A percentile compares a stretch with the other conserved stretches of the same genome.
Conservation (phyloP, 2,888 invertebrate species). For the Dryomyza anilis region DNA sequence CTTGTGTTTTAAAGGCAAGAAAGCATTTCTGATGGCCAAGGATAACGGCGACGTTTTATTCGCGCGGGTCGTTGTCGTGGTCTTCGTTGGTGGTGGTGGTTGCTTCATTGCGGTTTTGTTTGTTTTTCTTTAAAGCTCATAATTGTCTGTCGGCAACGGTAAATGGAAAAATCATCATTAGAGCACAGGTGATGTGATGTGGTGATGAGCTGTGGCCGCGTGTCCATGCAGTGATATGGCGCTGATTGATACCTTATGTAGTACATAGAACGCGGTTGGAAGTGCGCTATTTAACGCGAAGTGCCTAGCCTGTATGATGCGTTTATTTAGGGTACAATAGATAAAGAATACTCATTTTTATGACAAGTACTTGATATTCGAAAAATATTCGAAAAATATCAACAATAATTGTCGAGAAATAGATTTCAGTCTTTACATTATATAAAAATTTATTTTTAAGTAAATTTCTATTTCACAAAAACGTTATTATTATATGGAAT, state of each 20-base stretch:
- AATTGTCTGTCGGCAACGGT: not conserved
- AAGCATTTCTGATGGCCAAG: constrained; percentile 27
- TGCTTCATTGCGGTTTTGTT: constrained; percentile 24
- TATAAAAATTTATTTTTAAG: no score
- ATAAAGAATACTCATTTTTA: not conserved
- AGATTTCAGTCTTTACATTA: not conserved
- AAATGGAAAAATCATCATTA: constrained; percentile 29
- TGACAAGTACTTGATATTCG: not conserved
- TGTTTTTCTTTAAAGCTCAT: constrained; percentile 16
- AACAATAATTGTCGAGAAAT: not conserved
- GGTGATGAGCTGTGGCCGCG: not conserved
- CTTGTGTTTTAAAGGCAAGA: not conserved
- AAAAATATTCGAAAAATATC: constrained; percentile 14
- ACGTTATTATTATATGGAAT: no score
- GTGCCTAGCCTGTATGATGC: constrained; percentile 38
- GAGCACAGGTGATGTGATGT: constrained; percentile 10
- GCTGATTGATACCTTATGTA: constrained; percentile 16
- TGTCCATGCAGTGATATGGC: not conserved
- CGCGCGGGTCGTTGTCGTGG: no score
- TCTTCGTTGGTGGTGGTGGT: not conserved
- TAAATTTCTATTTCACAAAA: no score
- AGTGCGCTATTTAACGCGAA: constrained; percentile 24
- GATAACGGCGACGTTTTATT: not conserved
- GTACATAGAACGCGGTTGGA: constrained; percentile 6
- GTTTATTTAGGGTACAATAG: not conserved